These are phyloP conservation scores for Spatulosminthurus flaviceps DNA, from an alignment of 2,888 invertebrate species.

Conservation along the genomic window DNA sequence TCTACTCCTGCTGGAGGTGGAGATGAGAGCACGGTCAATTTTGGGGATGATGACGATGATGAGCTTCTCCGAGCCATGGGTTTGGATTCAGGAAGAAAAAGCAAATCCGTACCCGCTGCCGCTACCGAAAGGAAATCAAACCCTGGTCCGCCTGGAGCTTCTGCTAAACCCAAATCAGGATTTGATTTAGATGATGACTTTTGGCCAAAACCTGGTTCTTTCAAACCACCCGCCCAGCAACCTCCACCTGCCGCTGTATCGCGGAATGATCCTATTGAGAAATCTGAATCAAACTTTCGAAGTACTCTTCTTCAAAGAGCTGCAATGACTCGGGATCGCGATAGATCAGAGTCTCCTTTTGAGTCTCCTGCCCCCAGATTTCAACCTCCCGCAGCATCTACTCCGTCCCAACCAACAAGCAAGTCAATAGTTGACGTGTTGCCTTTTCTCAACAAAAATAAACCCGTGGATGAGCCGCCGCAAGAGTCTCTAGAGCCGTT, in stretches of 20 bases:
- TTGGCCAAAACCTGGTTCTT: conserved; percentile 37
- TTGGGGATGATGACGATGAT: conserved; percentile 36
- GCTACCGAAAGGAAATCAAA: neutral
- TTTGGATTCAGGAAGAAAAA: conserved; percentile 21
- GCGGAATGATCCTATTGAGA: neutral
- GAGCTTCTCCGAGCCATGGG: conserved; percentile 25
- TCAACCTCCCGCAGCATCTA: neutral
- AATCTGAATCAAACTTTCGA: conserved; percentile 24
- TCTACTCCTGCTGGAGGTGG: neutral
- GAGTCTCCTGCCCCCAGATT: neutral
- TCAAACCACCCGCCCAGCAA: neutral
- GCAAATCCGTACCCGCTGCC: conserved; percentile 1
- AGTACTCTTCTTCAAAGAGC: conserved; percentile 30
- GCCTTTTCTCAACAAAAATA: conserved; percentile 37
- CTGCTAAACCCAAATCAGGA: conserved; percentile 15
- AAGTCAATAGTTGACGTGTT: conserved; percentile 46
- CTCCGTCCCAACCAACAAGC: neutral
- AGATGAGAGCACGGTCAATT: conserved; percentile 32
- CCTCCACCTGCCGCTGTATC: neutral
- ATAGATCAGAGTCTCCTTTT: conserved; percentile 8
- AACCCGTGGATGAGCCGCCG: neutral
- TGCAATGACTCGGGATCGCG: neutral
- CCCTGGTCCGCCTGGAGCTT: neutral
- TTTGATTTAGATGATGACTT: conserved; percentile 49
- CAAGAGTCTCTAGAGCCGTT: neutral